Evolutionary conservation across 1,140 invertebrate genomes (phyloP).

Genomic region (Aphaenogaster rudis): DNA sequence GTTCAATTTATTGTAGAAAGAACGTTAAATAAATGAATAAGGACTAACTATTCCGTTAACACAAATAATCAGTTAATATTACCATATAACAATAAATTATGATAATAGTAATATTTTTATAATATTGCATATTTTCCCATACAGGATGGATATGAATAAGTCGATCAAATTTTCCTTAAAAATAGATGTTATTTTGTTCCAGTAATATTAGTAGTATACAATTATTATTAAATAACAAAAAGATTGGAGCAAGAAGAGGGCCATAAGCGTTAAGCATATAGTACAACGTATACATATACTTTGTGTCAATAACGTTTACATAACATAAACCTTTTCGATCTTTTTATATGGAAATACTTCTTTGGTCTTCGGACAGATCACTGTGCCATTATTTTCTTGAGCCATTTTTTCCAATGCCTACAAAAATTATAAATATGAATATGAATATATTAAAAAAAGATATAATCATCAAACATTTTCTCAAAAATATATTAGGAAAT

Average conservation of each 20-base stretch:
- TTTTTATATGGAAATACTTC: conserved; percentile 95
- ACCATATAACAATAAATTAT: conserved; percentile 6
- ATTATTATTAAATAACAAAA: conserved; percentile 66
- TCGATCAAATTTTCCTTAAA: conserved; percentile 66
- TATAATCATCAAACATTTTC: background rate
- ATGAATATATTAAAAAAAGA: conserved; percentile 8
- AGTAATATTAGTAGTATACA: conserved; percentile 65
- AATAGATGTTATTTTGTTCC: conserved; percentile 77
- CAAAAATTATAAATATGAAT: conserved; percentile 67
- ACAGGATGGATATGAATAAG: conserved; percentile 58
- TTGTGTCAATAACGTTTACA: conserved; percentile 89
- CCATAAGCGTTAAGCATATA: conserved; percentile 63
- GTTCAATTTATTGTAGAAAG: conserved; percentile 74
- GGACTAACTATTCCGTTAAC: conserved; percentile 57
- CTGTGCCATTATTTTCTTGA: conserved; percentile 94
- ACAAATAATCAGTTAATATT: conserved; percentile 17
- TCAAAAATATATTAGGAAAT: background rate
- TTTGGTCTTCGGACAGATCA: conserved; percentile 97
- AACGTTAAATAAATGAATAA: conserved; percentile 78
- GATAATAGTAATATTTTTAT: conserved; percentile 10
- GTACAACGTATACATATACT: conserved; percentile 62
- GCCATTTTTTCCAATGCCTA: conserved; percentile 96
- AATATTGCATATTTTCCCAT: conserved; percentile 8
- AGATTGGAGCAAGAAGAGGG: conserved; percentile 41
- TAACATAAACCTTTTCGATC: conserved; percentile 98